phyloP scores from a whole-genome alignment of 1,140 invertebrate genomes.

The Laupala kohalensis region DNA sequence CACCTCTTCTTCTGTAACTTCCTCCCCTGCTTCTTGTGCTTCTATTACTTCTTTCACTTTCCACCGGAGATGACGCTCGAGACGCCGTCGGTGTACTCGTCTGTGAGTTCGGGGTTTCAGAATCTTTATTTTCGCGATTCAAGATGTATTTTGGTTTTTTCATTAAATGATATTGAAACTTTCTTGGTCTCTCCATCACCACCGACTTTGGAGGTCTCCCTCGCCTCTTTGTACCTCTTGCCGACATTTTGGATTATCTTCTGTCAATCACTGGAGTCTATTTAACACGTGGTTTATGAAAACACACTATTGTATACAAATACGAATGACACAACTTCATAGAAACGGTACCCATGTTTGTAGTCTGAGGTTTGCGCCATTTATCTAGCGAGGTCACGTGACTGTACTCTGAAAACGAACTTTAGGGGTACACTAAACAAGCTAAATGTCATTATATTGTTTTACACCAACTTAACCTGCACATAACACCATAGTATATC shows the following conservation, averaged over 20 bases:
- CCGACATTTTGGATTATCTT: constrained; percentile 50
- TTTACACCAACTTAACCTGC: constrained; percentile 7
- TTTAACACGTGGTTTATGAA: constrained; percentile 32
- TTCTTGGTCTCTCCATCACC: constrained; percentile 64
- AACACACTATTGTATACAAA: constrained; percentile 47
- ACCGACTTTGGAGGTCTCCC: constrained; percentile 79
- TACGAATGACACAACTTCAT: constrained; percentile 40
- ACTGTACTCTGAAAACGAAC: constrained; percentile 22
- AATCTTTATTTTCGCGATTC: constrained; percentile 46
- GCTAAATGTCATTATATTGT: constrained; percentile 9
- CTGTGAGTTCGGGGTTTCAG: constrained; percentile 44
- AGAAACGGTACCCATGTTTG: constrained; percentile 38
- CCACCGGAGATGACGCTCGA: constrained; percentile 56
- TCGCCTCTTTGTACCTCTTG: constrained; percentile 70
- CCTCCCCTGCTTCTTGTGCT: constrained; percentile 34
- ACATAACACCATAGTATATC: constrained; percentile 9
- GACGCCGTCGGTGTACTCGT: constrained; percentile 64
- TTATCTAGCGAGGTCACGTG: constrained; percentile 43
- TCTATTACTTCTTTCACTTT: constrained; percentile 51
- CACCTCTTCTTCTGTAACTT: constrained; percentile 17
- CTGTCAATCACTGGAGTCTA: constrained; percentile 26
- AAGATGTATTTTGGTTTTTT: constrained; percentile 84
- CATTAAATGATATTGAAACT: constrained; percentile 73
- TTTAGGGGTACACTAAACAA: constrained; percentile 10
- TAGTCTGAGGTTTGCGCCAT: constrained; percentile 43